Evolutionary conservation across 2,888 invertebrate genomes (phyloP).

Genomic region (Teleogryllus oceanicus): DNA sequence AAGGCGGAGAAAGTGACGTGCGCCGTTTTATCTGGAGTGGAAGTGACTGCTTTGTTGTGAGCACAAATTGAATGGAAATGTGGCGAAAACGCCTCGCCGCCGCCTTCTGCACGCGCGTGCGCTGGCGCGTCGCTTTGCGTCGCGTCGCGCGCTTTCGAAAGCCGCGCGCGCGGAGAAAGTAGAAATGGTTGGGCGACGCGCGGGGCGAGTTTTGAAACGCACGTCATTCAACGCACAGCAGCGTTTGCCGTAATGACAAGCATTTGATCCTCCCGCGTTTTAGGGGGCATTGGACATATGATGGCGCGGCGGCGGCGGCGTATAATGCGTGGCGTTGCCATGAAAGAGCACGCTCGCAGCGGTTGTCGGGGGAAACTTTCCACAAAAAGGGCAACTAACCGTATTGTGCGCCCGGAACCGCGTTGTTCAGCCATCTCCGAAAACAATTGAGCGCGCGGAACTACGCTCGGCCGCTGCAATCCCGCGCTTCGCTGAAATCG

Average conservation of each 20-base stretch:
- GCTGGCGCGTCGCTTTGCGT: no score
- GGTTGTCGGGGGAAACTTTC: neutral
- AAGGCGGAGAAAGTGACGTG: no score
- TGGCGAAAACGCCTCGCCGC: no score
- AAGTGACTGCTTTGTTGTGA: no score
- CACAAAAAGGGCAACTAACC: neutral
- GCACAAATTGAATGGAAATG: no score
- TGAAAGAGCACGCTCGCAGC: neutral
- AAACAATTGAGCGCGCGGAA: constrained; percentile 18
- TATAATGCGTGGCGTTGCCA: neutral
- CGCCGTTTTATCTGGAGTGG: no score
- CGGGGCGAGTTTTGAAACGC: neutral
- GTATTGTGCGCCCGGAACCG: neutral
- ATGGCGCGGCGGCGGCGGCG: neutral
- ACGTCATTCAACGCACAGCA: neutral
- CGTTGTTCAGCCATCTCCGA: constrained; percentile 18
- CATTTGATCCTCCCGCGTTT: neutral
- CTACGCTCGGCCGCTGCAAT: neutral
- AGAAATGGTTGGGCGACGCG: neutral
- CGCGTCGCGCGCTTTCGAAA: neutral
- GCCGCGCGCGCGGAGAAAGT: neutral
- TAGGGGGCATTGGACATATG: neutral
- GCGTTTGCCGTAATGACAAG: neutral
- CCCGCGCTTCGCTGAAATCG: constrained; percentile 4
- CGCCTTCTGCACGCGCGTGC: no score